Evolutionary conservation across 2,888 invertebrate genomes (phyloP).

Genomic region (Odontothrips loti): DNA sequence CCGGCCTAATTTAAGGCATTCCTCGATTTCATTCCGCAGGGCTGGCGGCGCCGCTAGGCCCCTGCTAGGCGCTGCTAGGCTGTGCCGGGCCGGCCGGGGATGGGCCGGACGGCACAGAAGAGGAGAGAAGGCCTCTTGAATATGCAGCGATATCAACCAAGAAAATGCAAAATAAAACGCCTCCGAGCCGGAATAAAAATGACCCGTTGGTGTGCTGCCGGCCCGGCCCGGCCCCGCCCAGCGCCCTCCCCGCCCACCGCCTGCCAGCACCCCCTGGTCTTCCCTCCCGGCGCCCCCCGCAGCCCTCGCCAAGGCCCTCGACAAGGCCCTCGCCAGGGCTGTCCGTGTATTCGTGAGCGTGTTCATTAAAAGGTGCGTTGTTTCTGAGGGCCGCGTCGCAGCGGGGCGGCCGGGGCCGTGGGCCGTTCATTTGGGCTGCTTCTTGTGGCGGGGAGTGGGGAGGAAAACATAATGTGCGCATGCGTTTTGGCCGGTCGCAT

Average conservation of each 20-base stretch:
- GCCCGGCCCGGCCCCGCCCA: not conserved
- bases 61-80: not conserved
- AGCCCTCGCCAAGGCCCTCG: too few relatives aligned
- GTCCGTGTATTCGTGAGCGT: too few relatives aligned
- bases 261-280: too few relatives aligned
- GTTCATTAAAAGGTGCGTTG: too few relatives aligned
- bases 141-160: slow-evolving; percentile 22
- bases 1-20: slow-evolving; percentile 24
- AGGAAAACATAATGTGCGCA: too few relatives aligned
- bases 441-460: too few relatives aligned
- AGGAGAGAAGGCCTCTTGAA: not conserved
- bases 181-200: slow-evolving; percentile 18
- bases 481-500: too few relatives aligned
- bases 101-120: not conserved
- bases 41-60: not conserved
- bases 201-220: not conserved
- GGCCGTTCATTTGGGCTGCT: too few relatives aligned
- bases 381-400: too few relatives aligned
- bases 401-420: too few relatives aligned
- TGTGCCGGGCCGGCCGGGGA: not conserved
- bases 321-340: too few relatives aligned
- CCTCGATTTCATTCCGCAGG: not conserved
- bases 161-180: slow-evolving; percentile 26
- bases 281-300: not conserved
- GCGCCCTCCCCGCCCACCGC: too few relatives aligned